Conservation (phyloP, 2,888 invertebrate species). For the Leptarthrus brevirostris region DNA sequence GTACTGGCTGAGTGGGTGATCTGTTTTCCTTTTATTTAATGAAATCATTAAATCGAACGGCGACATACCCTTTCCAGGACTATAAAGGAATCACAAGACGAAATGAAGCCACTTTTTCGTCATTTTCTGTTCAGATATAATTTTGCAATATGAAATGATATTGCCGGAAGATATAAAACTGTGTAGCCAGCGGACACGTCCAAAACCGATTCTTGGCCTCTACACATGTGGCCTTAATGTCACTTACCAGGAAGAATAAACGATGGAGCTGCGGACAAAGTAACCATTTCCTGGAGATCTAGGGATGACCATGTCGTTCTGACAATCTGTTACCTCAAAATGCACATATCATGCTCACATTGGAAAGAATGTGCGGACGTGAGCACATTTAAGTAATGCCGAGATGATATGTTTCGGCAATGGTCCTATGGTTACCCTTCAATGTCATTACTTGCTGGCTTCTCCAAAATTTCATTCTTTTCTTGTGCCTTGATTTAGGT, state of each 20-base stretch:
- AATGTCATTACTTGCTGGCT: no score
- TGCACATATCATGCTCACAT: constrained; percentile 45
- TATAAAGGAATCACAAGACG: constrained; percentile 25
- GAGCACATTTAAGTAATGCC: constrained; percentile 46
- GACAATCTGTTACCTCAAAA: constrained; percentile 47
- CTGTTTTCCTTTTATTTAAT: constrained; percentile 29
- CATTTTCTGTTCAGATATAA: constrained; percentile 30
- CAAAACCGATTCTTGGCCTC: constrained; percentile 38
- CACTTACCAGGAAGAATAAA: constrained; percentile 27
- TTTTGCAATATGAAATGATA: constrained; percentile 27
- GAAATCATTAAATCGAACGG: constrained; percentile 40
- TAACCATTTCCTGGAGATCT: constrained; percentile 42
- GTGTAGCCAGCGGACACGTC: constrained; percentile 19
- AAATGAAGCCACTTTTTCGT: constrained; percentile 37
- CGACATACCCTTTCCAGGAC: background rate
- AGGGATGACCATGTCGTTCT: constrained; percentile 43
- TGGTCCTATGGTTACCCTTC: background rate
- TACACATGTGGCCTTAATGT: constrained; percentile 45
- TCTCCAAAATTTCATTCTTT: no score
- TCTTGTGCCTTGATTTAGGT: no score
- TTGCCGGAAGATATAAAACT: constrained; percentile 11
- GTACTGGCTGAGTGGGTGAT: no score
- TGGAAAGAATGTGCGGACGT: constrained; percentile 40
- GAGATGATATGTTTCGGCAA: constrained; percentile 28
- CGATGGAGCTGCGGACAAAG: constrained; percentile 21